Percentiles rank a stretch among this genome's conserved stretches.
Conservation (phyloP, 2,888 invertebrate species). For the Pandemis heparana region DNA sequence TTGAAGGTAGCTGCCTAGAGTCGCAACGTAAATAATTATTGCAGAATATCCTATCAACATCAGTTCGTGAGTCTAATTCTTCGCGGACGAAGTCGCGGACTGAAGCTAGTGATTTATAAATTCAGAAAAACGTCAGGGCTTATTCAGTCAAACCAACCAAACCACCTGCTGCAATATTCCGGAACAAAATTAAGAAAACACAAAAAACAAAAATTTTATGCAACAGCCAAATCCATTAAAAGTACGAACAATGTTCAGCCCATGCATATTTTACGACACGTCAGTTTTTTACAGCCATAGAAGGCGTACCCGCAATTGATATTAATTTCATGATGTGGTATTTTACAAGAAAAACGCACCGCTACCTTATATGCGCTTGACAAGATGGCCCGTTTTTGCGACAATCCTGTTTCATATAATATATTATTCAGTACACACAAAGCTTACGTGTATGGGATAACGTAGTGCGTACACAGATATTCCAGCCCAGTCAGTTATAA, state of each 20-base stretch:
- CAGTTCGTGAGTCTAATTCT: no score
- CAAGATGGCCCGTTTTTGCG: slow-evolving; percentile 56
- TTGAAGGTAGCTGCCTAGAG: no score
- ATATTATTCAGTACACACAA: slow-evolving; percentile 49
- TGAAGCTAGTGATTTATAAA: no score
- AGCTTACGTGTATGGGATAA: slow-evolving; percentile 43
- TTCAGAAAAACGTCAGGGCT: no score
- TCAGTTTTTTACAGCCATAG: slow-evolving; percentile 54
- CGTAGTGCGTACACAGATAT: slow-evolving; percentile 21
- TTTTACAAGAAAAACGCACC: slow-evolving; percentile 60
- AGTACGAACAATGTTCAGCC: slow-evolving; percentile 42
- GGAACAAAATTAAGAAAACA: neutral
- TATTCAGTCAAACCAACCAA: no score
- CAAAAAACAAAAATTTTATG: slow-evolving; percentile 7
- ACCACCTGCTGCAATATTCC: neutral
- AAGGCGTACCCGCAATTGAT: slow-evolving; percentile 70
- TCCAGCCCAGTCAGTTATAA: neutral
- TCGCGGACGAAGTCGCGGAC: no score
- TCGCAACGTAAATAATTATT: no score
- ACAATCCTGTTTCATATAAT: slow-evolving; percentile 53
- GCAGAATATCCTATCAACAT: no score
- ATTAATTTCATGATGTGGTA: slow-evolving; percentile 75
- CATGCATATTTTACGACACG: slow-evolving; percentile 51
- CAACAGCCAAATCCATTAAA: slow-evolving; percentile 40
- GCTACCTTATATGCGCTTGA: slow-evolving; percentile 48